Percentiles rank a stretch among this genome's conserved stretches.
These are phyloP conservation scores for Penaeus indicus DNA, from an alignment of 1,140 invertebrate species.

Conservation along the genomic window DNA sequence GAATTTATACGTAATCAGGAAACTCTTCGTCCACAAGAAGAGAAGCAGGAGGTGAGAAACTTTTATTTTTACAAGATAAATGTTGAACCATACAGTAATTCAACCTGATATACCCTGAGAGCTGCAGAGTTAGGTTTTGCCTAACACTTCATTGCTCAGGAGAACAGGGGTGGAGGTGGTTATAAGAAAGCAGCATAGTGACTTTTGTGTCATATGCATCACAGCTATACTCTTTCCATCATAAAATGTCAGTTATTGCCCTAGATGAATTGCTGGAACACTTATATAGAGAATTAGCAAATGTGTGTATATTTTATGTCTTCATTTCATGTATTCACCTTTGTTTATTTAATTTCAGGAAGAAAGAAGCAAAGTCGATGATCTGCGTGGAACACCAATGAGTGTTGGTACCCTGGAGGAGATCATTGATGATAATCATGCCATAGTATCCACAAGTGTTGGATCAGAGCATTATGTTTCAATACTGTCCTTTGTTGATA, in stretches of 20 bases:
- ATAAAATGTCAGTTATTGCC: not conserved
- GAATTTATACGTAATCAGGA: conserved; percentile 99
- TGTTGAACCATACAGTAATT: too few relatives aligned
- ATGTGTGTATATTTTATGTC: not conserved
- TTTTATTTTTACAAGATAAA: too few relatives aligned
- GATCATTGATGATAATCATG: conserved; percentile 99
- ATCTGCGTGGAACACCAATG: conserved; percentile 98
- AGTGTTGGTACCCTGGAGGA: conserved; percentile 99
- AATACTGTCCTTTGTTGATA: conserved; percentile 99
- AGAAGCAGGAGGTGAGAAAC: conserved; percentile 88
- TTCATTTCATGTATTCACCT: not conserved
- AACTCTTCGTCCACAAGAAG: conserved; percentile 97
- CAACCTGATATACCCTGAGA: too few relatives aligned
- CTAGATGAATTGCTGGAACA: not conserved
- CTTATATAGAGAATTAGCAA: not conserved
- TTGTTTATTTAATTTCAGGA: conserved; percentile 74
- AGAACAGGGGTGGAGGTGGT: too few relatives aligned
- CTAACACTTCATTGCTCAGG: too few relatives aligned
- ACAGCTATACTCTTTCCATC: too few relatives aligned
- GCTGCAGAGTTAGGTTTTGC: too few relatives aligned
- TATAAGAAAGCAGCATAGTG: too few relatives aligned
- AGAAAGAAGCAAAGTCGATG: conserved; percentile 94
- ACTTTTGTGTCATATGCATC: not conserved
- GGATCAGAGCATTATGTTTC: conserved; percentile 99
- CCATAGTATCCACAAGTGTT: conserved; percentile 99